These are phyloP conservation scores for Agonum fuliginosum DNA, from an alignment of 2,888 invertebrate species.

Conservation along the genomic window DNA sequence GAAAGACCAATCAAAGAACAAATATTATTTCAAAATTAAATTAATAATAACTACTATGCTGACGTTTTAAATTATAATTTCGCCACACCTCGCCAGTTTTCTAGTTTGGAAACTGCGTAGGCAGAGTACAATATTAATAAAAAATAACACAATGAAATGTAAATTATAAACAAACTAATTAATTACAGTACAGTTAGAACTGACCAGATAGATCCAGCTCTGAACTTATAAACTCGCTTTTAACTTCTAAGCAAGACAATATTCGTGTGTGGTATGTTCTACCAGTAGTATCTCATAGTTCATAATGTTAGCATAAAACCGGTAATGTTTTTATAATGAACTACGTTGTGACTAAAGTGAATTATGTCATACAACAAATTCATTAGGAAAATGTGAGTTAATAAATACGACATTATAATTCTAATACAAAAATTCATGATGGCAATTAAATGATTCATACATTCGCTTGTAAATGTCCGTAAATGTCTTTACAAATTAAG, in stretches of 20 bases:
- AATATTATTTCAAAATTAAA: no score
- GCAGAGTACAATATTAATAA: slow-evolving; percentile 5
- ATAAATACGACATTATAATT: slow-evolving; percentile 8
- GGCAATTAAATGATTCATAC: slow-evolving; percentile 9
- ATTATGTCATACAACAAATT: slow-evolving; percentile 48
- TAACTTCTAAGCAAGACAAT: slow-evolving; percentile 5
- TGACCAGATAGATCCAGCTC: neutral
- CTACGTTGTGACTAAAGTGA: slow-evolving; percentile 44
- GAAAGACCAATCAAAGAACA: no score
- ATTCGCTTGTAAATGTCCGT: neutral
- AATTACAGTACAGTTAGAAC: neutral
- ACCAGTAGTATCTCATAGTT: neutral
- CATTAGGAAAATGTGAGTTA: slow-evolving; percentile 43
- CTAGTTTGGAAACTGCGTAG: neutral
- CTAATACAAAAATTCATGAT: neutral
- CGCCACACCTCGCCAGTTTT: neutral
- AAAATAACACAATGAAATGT: slow-evolving; percentile 17
- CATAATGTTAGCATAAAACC: slow-evolving; percentile 37
- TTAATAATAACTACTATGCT: no score
- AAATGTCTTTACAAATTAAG: neutral
- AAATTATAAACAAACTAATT: slow-evolving; percentile 31
- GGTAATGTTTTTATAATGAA: slow-evolving; percentile 49
- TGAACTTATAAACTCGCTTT: slow-evolving; percentile 18
- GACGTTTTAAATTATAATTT: neutral
- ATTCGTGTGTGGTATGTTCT: neutral